phyloP scores from a whole-genome alignment of 2,888 invertebrate species.

The Xestoiulus laeticollis region DNA sequence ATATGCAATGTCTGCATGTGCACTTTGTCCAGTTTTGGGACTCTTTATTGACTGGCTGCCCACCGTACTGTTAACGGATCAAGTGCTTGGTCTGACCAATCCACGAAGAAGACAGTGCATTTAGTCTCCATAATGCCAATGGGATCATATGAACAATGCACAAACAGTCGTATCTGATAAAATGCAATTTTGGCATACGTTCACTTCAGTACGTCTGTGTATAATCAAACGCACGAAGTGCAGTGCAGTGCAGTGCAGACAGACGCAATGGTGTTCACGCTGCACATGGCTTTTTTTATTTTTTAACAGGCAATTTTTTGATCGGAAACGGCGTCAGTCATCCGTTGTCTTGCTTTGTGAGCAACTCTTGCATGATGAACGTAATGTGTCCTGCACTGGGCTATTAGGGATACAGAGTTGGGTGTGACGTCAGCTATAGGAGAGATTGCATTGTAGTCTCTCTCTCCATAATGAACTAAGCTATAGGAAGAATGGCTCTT shows the following conservation, averaged over 20 bases:
- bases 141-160: neutral
- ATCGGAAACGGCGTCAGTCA: conserved; percentile 34
- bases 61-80: too few relatives aligned
- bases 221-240: neutral
- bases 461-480: conserved; percentile 5
- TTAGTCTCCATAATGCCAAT: neutral
- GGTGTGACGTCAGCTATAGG: conserved; percentile 2
- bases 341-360: neutral
- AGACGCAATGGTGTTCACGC: neutral
- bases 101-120: neutral
- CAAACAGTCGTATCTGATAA: neutral
- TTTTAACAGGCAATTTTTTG: neutral
- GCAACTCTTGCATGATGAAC: conserved; percentile 5
- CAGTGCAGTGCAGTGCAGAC: neutral
- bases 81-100: neutral
- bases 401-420: neutral
- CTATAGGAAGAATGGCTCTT: neutral
- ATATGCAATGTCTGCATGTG: too few relatives aligned
- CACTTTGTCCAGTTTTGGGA: too few relatives aligned
- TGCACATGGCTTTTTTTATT: neutral
- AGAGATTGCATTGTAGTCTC: conserved; percentile 4
- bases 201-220: neutral
- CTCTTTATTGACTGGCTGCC: too few relatives aligned
- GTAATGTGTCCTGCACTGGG: neutral
- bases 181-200: neutral